Conservation (phyloP, 2,113 vertebrate species). For the Leucopternis melanops region DNA sequence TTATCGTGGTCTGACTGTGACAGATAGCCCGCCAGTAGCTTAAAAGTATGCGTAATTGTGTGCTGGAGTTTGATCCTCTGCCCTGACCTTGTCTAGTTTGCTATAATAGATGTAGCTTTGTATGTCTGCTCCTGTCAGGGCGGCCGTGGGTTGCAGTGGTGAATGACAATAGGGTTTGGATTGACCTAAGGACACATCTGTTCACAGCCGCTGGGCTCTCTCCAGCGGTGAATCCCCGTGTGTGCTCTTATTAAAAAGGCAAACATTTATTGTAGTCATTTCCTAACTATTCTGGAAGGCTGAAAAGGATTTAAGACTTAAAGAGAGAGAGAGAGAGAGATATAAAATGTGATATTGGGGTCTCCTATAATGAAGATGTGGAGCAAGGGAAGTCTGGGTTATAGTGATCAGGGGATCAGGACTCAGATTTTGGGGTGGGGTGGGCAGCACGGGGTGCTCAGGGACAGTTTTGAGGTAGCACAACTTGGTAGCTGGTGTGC, state of each 20-base stretch:
- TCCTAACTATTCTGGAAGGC: background rate
- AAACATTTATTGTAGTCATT: background rate
- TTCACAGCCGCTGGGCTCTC: background rate
- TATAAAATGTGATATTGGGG: fast-evolving
- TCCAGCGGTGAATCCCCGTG: background rate
- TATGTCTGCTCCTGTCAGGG: background rate
- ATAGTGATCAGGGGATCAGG: too few species aligned
- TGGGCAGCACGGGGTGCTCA: background rate
- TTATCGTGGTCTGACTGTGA: background rate
- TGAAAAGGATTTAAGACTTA: background rate
- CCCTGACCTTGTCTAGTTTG: constrained; percentile 15
- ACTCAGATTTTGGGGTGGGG: background rate
- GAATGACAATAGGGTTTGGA: background rate
- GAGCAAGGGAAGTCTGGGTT: background rate
- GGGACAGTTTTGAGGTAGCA: background rate
- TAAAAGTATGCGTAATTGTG: background rate
- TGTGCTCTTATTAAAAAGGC: background rate
- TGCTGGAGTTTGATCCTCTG: background rate
- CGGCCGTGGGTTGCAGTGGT: background rate
- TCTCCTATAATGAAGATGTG: background rate
- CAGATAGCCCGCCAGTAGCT: background rate
- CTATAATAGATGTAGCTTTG: background rate
- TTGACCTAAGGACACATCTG: background rate
- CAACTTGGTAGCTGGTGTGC: background rate
- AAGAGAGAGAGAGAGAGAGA: too few species aligned